These are phyloP conservation scores for Sebastes vulpes DNA, from an alignment of 2,797 vertebrate genomes.

Conservation along the genomic window DNA sequence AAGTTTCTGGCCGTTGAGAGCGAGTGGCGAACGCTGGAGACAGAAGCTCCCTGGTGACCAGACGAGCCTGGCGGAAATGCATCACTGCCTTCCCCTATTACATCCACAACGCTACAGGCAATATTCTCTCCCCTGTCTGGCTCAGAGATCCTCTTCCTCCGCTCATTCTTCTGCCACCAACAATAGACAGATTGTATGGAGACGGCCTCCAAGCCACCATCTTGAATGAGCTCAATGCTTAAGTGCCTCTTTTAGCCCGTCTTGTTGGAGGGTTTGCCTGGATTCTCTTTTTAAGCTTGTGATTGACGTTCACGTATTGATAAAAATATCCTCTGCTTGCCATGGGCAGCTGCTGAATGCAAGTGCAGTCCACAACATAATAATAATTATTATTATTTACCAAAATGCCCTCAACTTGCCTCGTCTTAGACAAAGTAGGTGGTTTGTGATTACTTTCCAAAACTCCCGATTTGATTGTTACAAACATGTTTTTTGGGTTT, in stretches of 20 bases:
- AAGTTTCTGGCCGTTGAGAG: slow-evolving; percentile 52
- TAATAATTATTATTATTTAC: neutral
- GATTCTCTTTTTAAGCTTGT: neutral
- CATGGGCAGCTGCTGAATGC: neutral
- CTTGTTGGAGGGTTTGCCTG: neutral
- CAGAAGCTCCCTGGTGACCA: slow-evolving; percentile 70
- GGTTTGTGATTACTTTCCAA: neutral
- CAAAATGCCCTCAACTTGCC: neutral
- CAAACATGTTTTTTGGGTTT: neutral
- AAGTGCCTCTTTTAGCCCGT: neutral
- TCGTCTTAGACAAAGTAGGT: neutral
- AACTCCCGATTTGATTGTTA: neutral
- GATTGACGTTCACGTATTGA: neutral
- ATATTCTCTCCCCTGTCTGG: slow-evolving; percentile 61
- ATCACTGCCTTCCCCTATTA: slow-evolving; percentile 81
- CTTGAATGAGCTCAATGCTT: neutral
- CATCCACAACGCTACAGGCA: slow-evolving; percentile 66
- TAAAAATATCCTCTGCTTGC: neutral
- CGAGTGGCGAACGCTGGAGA: slow-evolving; percentile 53
- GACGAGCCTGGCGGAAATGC: slow-evolving; percentile 61
- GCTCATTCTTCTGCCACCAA: slow-evolving; percentile 46
- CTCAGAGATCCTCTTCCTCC: slow-evolving; percentile 43
- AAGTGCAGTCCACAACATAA: neutral
- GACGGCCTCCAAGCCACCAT: neutral
- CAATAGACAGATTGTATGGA: slow-evolving; percentile 29